Evolutionary conservation across 2,113 vertebrate species (phyloP), one percentile per base, ranked within the genome.

Genomic region (Scatophagus argus): DNA sequence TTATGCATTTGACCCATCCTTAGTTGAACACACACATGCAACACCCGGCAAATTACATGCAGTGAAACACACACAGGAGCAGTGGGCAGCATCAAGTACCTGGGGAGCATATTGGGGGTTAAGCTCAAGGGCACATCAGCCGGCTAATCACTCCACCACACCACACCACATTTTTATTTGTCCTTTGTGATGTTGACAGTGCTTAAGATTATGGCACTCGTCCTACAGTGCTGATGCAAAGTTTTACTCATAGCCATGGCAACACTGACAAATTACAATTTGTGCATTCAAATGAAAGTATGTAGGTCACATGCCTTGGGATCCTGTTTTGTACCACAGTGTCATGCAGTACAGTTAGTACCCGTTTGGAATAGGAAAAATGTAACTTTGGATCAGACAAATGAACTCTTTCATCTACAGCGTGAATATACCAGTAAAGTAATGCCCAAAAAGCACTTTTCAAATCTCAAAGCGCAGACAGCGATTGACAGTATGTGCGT

Each of bases 231-330:
- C 11, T 54, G 38, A 27, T 64, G 8, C 9, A 41, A 60, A 5
- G 13, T 67, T 71, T n/a, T 66, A 25, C 8, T 58, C 4, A 9
- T 25, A 63, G 52, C 39, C 7, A 41, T 43, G 32, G 39, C 19
- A 60, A 23, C 29, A 12, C 34, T 54, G 11, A 52, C 63, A 55
- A 23, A 64, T 49, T 70, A 49, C 8, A 16, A 31, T 76, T 58
- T 47, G 3, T 66, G 36, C 1, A 8, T 67, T 41, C 5, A 59
- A 63, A 72, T 64, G 21, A 67, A 83, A 78, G 43, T 52, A 83
- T 78, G 55, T 75, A 31, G 74, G 49, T 81, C 62, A 75, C 19
- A 72, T 44, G 69, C 52, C 9, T 43, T 34, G 41, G 43, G 69
- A 49, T 77, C 63, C 58, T 67, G 69, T 74, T 70, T 69, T 55